These are phyloP conservation scores for Agrochola circellaris DNA, from an alignment of 2,888 invertebrate genomes.

Conservation along the genomic window DNA sequence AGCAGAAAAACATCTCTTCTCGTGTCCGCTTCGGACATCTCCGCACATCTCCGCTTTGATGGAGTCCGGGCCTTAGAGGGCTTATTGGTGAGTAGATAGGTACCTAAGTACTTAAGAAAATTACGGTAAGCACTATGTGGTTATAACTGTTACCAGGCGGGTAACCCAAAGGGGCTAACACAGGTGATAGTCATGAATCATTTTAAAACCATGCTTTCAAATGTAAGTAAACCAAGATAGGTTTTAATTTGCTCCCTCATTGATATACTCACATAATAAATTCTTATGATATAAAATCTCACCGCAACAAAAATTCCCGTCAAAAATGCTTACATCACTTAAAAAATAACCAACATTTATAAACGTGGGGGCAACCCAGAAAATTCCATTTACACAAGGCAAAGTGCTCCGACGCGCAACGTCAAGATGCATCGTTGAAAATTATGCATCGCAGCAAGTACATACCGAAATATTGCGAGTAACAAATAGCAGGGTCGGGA, in stretches of 20 bases:
- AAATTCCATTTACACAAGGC: conserved; percentile 55
- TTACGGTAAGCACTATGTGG: not conserved
- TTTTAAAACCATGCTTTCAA: not conserved
- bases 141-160: not conserved
- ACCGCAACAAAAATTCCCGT: conserved; percentile 14
- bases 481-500: conserved; percentile 55
- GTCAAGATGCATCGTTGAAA: conserved; percentile 63
- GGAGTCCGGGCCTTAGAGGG: too few species aligned
- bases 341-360: conserved; percentile 56
- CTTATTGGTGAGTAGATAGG: too few species aligned
- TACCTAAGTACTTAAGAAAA: not conserved
- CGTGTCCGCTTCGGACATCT: too few species aligned
- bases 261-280: not conserved
- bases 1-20: too few species aligned
- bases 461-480: conserved; percentile 62
- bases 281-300: not conserved
- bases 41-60: too few species aligned
- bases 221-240: not conserved
- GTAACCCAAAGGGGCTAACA: not conserved
- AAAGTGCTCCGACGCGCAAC: conserved; percentile 60
- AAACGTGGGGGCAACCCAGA: conserved; percentile 50
- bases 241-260: not conserved
- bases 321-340: conserved; percentile 38
- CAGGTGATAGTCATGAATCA: not conserved
- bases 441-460: conserved; percentile 63